Evolutionary conservation across 2,888 invertebrate genomes (phyloP).

Genomic region (Microchrysa polita): DNA sequence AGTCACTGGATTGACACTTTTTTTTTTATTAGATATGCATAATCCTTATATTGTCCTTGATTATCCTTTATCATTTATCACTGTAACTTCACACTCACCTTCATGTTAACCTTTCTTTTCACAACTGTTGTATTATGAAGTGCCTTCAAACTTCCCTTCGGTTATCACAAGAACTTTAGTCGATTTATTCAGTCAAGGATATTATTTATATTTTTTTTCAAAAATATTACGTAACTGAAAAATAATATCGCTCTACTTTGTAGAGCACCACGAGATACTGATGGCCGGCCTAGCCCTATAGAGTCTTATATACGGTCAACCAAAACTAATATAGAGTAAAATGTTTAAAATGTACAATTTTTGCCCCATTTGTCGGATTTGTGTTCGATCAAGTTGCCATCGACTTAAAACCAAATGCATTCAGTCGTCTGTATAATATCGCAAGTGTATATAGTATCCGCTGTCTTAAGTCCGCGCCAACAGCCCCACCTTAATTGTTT

Average conservation of each 20-base stretch:
- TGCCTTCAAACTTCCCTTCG: not conserved
- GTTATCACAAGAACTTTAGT: constrained; percentile 20
- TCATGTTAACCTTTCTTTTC: constrained; percentile 53
- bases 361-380: constrained; percentile 49
- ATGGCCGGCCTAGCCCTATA: constrained; percentile 65
- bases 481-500: constrained; percentile 44
- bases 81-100: constrained; percentile 55
- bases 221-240: constrained; percentile 40
- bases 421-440: not conserved
- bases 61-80: not conserved
- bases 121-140: constrained; percentile 19
- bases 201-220: not conserved
- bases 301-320: constrained; percentile 65
- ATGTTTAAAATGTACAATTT: constrained; percentile 49
- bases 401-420: constrained; percentile 38
- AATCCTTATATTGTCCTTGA: not conserved
- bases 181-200: not conserved
- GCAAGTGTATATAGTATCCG: constrained; percentile 15
- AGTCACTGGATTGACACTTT: too few relatives aligned
- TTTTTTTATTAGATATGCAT: not conserved
- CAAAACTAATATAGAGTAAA: constrained; percentile 55
- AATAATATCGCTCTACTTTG: constrained; percentile 58
- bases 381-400: constrained; percentile 41
- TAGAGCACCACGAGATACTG: constrained; percentile 65
- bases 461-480: constrained; percentile 25